Conservation (phyloP, 1,140 invertebrate species). For the Ruditapes philippinarum region DNA sequence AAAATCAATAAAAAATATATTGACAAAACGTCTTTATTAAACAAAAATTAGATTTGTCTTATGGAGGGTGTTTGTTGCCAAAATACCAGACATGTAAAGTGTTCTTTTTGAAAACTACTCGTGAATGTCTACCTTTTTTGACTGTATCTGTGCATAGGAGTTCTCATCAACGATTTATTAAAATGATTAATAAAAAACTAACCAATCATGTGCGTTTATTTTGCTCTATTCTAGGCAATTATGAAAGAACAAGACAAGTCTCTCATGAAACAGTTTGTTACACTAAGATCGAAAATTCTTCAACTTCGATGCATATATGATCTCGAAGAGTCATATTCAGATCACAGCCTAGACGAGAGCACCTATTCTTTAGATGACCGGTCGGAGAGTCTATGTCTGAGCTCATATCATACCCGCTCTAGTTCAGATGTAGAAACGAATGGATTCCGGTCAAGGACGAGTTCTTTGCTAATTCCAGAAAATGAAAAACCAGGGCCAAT, state of each 20-base stretch:
- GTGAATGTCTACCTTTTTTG: too few relatives aligned
- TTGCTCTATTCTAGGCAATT: slow-evolving; percentile 68
- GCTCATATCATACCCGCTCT: slow-evolving; percentile 10
- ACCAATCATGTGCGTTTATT: too few relatives aligned
- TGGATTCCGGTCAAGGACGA: slow-evolving; percentile 72
- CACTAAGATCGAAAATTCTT: slow-evolving; percentile 78
- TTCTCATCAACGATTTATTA: too few relatives aligned
- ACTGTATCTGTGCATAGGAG: too few relatives aligned
- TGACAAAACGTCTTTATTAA: too few relatives aligned
- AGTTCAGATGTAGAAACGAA: slow-evolving; percentile 56
- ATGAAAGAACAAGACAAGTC: slow-evolving; percentile 82
- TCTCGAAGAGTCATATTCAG: slow-evolving; percentile 73
- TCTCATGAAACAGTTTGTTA: slow-evolving; percentile 79
- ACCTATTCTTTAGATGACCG: slow-evolving; percentile 77
- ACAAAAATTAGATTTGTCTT: too few relatives aligned
- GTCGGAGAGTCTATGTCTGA: background rate
- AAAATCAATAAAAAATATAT: too few relatives aligned
- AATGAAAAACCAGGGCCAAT: slow-evolving; percentile 55
- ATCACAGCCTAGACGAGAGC: slow-evolving; percentile 77
- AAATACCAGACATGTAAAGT: too few relatives aligned
- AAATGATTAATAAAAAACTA: too few relatives aligned
- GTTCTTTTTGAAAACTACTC: too few relatives aligned
- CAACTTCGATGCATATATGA: slow-evolving; percentile 78
- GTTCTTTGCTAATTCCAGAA: slow-evolving; percentile 73
- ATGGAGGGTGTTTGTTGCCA: too few relatives aligned